phyloP scores from a whole-genome alignment of 2,888 invertebrate genomes.

The Automeris io region DNA sequence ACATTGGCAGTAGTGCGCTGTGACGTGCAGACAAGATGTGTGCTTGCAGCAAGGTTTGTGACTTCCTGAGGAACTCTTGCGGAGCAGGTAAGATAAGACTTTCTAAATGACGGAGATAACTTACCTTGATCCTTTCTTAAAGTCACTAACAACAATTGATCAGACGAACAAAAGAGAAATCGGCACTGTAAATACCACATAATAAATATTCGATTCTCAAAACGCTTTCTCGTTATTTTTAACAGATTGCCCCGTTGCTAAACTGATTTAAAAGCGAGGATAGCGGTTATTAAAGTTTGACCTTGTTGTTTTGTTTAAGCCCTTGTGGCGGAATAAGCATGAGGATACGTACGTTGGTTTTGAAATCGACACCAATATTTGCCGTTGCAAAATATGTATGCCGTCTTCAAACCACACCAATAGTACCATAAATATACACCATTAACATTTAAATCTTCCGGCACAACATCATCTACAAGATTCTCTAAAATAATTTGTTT shows the following conservation, averaged over 20 bases:
- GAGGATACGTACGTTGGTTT: constrained; percentile 1
- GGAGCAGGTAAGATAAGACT: constrained; percentile 65
- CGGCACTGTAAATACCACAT: constrained; percentile 11
- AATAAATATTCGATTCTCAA: not conserved
- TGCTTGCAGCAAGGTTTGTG: constrained; percentile 71
- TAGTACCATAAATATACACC: not conserved
- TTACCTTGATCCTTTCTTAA: constrained; percentile 37
- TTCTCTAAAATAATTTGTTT: no score
- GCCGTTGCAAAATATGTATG: not conserved
- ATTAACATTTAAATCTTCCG: not conserved
- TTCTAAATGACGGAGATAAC: constrained; percentile 27
- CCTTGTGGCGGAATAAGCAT: constrained; percentile 1
- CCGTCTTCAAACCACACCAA: not conserved
- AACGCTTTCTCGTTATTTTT: constrained; percentile 1
- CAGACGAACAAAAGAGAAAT: constrained; percentile 22
- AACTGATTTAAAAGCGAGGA: not conserved
- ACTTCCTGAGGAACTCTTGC: constrained; percentile 72
- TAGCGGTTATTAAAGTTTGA: not conserved
- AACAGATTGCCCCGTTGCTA: not conserved
- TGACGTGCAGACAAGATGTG: constrained; percentile 65
- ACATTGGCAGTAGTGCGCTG: constrained; percentile 68
- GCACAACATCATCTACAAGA: not conserved
- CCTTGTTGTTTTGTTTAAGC: not conserved
- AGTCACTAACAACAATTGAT: constrained; percentile 2
- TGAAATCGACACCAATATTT: not conserved